Percentiles rank a stretch among this genome's conserved stretches.
These are phyloP conservation scores for Atractosteus spatula DNA, from an alignment of 2,113 vertebrate species.

Conservation along the genomic window DNA sequence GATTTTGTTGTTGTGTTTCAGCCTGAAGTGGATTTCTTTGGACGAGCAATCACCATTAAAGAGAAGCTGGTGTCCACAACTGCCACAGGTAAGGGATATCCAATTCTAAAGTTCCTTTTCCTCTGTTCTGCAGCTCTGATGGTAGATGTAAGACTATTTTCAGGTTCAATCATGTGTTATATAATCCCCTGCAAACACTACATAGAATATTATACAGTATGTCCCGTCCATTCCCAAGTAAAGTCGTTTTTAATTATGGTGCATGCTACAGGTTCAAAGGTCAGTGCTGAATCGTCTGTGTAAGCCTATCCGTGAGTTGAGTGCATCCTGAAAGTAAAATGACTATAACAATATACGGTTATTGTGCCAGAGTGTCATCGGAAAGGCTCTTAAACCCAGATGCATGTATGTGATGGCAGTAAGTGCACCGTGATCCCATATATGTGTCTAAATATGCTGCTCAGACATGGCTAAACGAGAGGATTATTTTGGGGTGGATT, in stretches of 20 bases:
- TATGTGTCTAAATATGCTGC: constrained; percentile 24
- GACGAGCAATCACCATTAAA: neutral
- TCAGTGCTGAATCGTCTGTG: too few species aligned
- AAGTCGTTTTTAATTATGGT: too few species aligned
- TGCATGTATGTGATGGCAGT: constrained; percentile 7
- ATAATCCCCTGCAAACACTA: too few species aligned
- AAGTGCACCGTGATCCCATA: neutral
- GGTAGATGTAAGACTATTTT: neutral
- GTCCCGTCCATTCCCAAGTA: too few species aligned
- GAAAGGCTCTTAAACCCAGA: constrained; percentile 11
- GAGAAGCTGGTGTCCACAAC: neutral
- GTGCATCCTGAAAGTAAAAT: too few species aligned
- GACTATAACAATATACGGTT: neutral
- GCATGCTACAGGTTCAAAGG: too few species aligned
- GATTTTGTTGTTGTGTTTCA: neutral
- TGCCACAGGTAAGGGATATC: neutral
- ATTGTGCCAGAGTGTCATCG: constrained; percentile 20
- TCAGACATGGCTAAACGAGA: constrained; percentile 19
- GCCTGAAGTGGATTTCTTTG: neutral
- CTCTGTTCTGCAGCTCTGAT: neutral
- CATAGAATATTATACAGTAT: too few species aligned
- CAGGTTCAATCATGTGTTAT: neutral
- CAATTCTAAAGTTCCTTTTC: too few species aligned
- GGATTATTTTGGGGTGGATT: constrained; percentile 51
- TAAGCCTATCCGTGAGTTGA: too few species aligned